These are phyloP conservation scores for Acleris cristana DNA, from an alignment of 2,888 invertebrate genomes.

Conservation along the genomic window DNA sequence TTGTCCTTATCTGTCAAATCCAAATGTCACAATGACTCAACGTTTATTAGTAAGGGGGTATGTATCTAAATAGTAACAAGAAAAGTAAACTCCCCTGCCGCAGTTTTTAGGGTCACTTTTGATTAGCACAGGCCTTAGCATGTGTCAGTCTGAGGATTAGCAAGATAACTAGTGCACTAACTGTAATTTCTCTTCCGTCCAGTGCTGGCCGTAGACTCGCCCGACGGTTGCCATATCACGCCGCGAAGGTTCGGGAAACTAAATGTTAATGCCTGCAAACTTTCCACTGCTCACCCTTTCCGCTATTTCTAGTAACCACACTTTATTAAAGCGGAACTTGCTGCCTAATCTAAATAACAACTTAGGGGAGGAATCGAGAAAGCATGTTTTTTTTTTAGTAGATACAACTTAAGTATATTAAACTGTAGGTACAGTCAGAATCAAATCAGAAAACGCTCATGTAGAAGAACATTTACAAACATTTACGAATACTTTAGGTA, in stretches of 20 bases:
- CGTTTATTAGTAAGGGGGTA: no score
- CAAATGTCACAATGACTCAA: no score
- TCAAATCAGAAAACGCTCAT: not conserved
- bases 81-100: no score
- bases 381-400: constrained; percentile 13
- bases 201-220: constrained; percentile 72
- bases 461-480: no score
- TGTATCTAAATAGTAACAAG: no score
- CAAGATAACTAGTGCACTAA: constrained; percentile 45
- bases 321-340: constrained; percentile 13
- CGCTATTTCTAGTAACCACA: not conserved
- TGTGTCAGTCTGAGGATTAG: no score
- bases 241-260: constrained; percentile 44
- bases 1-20: no score
- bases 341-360: not conserved
- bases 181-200: constrained; percentile 66
- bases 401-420: not conserved
- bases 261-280: constrained; percentile 13
- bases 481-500: not conserved
- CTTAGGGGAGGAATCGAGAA: not conserved
- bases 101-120: no score
- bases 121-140: no score
- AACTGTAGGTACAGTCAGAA: not conserved
- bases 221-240: constrained; percentile 39
- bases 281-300: constrained; percentile 6